Evolutionary conservation across 2,888 invertebrate genomes (phyloP), one percentile per base, ranked within the genome.

Genomic region (Oxytorus armatus): DNA sequence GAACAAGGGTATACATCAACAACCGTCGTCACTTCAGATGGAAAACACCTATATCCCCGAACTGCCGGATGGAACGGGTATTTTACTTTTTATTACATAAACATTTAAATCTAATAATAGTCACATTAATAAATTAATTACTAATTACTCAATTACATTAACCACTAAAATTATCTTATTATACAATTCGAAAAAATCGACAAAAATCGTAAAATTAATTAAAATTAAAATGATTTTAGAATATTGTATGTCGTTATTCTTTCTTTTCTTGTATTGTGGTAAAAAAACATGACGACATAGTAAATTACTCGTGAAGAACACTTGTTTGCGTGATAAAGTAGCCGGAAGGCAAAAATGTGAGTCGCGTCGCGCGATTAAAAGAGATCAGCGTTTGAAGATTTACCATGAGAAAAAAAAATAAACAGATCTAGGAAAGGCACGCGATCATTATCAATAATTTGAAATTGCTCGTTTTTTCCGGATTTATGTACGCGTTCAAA

Each of bases 11-110:
- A 93, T 96, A 53, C 92, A 93, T 33, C 93, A 94, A 87, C 91
- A 93, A 85, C 93, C 94, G 7, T 96, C 96, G 65, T 95, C 95
- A 29, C 91, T 96, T 81, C 95, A 95, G 91, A 96, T 96, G 96
- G 96, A 95, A 89, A 96, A 96, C 91, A 96, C 96, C 0, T 96
- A 95, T 86, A 94, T 96, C 59, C 95, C 96, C 0, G 95, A 96
- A 89, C 92, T 96, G 53, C 95, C 95, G 0, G 93, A 96, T 87
- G 96, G 96, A 78, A 94, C 94, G 85, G 95, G 95, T 95, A 86
- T 33, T 21, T 1, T 14, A 21, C 7, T 14, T 11, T 18, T 36
- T 8, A 36, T 33, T 36, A 4, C n/a, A 14, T 44, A 8, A 8
- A 36, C 16, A n/a, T n/a, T n/a, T n/a, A n/a, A n/a, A n/a, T n/a